Evolutionary conservation across 1,140 invertebrate species (phyloP).

Genomic region (Lasaia peninsularis): DNA sequence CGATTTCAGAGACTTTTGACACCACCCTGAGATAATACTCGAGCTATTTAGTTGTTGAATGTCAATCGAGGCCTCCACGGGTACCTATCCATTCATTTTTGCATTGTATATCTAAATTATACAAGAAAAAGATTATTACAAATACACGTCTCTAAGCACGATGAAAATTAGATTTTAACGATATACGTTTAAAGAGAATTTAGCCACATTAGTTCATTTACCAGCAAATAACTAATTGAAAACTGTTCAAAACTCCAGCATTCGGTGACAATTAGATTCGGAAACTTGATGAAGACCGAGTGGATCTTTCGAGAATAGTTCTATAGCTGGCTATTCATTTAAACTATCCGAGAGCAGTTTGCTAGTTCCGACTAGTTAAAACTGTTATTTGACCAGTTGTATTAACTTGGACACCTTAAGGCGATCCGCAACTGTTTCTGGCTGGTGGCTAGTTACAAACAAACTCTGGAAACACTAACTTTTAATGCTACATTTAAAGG

Average conservation of each 20-base stretch:
- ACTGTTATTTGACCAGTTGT: slow-evolving; percentile 11
- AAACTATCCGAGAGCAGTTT: slow-evolving; percentile 14
- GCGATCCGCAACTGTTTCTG: slow-evolving; percentile 5
- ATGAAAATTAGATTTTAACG: too few relatives aligned
- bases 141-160: too few relatives aligned
- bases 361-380: slow-evolving; percentile 9
- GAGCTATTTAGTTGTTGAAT: too few relatives aligned
- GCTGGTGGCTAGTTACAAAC: background rate
- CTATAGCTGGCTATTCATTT: slow-evolving; percentile 20
- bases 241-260: slow-evolving; percentile 22
- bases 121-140: too few relatives aligned
- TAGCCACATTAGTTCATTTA: background rate
- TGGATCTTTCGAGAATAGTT: slow-evolving; percentile 10
- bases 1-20: too few relatives aligned
- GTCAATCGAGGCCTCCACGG: too few relatives aligned
- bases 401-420: slow-evolving; percentile 11
- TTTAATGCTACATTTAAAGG: background rate
- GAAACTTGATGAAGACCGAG: slow-evolving; percentile 15
- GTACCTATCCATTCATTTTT: too few relatives aligned
- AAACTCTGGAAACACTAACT: background rate
- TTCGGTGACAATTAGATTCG: slow-evolving; percentile 31
- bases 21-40: too few relatives aligned
- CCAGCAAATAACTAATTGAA: slow-evolving; percentile 22
- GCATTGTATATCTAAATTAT: too few relatives aligned
- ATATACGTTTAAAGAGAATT: background rate